Evolutionary conservation across 2,888 invertebrate genomes (phyloP).

Genomic region (Lasioglossum lativentre): DNA sequence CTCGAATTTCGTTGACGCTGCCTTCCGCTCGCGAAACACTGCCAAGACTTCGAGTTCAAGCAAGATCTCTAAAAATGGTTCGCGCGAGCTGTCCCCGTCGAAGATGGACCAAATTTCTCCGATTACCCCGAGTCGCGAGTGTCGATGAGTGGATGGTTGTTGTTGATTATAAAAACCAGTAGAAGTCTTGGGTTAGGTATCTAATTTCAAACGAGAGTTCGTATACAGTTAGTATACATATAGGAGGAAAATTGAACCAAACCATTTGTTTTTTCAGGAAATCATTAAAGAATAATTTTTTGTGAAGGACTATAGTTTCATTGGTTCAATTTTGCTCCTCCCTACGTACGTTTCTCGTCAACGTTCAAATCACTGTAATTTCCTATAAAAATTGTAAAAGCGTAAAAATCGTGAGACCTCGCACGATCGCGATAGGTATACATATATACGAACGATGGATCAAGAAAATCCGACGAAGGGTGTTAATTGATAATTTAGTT

Average conservation of each 20-base stretch:
- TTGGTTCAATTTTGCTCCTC: background rate
- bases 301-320: too few relatives aligned
- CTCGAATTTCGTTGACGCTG: slow-evolving; percentile 41
- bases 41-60: background rate
- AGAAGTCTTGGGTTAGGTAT: background rate
- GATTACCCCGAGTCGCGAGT: background rate
- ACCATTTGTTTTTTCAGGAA: background rate
- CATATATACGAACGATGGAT: background rate
- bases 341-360: background rate
- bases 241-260: too few relatives aligned
- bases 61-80: background rate
- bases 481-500: background rate
- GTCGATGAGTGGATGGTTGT: background rate
- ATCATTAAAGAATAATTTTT: too few relatives aligned
- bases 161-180: background rate
- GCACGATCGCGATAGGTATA: background rate
- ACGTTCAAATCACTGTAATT: background rate
- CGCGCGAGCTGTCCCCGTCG: background rate
- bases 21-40: background rate
- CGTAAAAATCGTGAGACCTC: background rate
- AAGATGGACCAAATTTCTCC: background rate
- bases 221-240: background rate
- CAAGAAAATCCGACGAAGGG: background rate
- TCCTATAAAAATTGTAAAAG: slow-evolving; percentile 8
- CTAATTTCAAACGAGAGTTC: background rate